Evolutionary conservation across 1,140 invertebrate species (phyloP), one percentile per base, ranked within the genome.

Genomic region (Drosophila elegans): DNA sequence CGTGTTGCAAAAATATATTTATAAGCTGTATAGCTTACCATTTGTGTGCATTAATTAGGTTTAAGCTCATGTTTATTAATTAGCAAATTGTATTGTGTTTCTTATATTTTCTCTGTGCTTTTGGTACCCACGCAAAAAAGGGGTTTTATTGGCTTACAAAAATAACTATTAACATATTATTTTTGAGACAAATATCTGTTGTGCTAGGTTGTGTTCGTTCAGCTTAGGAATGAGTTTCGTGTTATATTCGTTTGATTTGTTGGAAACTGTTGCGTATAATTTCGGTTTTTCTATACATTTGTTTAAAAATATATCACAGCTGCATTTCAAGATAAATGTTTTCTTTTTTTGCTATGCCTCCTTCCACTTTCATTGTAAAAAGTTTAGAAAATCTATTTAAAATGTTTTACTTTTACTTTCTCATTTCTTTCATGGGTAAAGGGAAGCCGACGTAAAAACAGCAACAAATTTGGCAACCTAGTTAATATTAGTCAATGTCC

Each of bases 401-500:
- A 77, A 54, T 53, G 75, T 63, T 72, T 71, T 51, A 25, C 29
- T 51, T 11, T 72, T 51, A 21, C 34, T 52, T 80, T 55, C 16
- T 27, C 13, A 38, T 77, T 60, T 48, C n/a, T 34, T 61, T 42
- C 46, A n/a, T 41, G 60, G 61, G 57, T 64, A 64, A 60, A 67
- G 55, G 76, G 29, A 63, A 80, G 66, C 60, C 71, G 53, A 80
- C 76, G 48, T 84, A 84, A 84, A 59, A 84, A 49, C 61, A 83
- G 79, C 79, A 78, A 82, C 81, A 78, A 83, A 86, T 88, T 86
- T 88, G 82, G 82, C 82, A 88, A 86, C 84, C 75, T 88, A 86
- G 83, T 83, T 83, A 88, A 71, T 82, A 78, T 79, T 83, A 83
- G 71, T 84, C 71, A 75, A 66, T 84, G 79, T 86, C 75, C 62